These are phyloP conservation scores for Raphicerus campestris DNA, from an alignment of 2,113 vertebrate genomes.

Conservation along the genomic window DNA sequence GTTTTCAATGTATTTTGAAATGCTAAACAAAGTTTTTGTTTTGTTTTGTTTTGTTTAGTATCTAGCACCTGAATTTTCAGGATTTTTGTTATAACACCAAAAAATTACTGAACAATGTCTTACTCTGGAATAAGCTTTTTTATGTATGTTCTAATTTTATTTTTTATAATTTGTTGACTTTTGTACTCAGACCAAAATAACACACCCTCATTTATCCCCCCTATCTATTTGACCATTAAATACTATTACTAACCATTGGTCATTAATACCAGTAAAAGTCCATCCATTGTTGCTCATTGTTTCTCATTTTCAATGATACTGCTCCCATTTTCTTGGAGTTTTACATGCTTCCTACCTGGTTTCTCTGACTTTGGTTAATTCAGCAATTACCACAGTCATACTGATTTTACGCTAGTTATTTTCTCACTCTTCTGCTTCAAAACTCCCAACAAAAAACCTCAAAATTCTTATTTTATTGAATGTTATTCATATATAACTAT, in stretches of 20 bases:
- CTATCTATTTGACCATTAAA: background rate
- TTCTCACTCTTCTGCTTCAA: background rate
- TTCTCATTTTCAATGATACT: background rate
- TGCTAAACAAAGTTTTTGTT: background rate
- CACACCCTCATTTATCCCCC: fast-evolving
- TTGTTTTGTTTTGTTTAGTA: background rate
- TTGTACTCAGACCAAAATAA: background rate
- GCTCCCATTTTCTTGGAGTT: background rate
- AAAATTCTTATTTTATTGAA: background rate
- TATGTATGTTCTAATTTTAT: background rate
- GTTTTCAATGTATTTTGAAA: conserved; percentile 23
- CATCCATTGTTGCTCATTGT: fast-evolving
- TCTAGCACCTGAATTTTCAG: background rate
- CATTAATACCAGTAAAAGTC: background rate
- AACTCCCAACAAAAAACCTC: background rate
- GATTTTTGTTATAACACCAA: background rate
- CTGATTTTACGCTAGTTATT: background rate
- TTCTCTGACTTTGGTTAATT: background rate
- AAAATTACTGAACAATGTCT: background rate
- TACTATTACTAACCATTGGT: background rate
- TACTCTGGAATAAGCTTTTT: background rate
- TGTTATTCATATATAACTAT: background rate
- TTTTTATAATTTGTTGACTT: background rate
- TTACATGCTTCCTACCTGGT: background rate
- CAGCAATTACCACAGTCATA: background rate